These are phyloP conservation scores for Pluvianellus socialis DNA, from an alignment of 2,113 vertebrate genomes.

Conservation along the genomic window DNA sequence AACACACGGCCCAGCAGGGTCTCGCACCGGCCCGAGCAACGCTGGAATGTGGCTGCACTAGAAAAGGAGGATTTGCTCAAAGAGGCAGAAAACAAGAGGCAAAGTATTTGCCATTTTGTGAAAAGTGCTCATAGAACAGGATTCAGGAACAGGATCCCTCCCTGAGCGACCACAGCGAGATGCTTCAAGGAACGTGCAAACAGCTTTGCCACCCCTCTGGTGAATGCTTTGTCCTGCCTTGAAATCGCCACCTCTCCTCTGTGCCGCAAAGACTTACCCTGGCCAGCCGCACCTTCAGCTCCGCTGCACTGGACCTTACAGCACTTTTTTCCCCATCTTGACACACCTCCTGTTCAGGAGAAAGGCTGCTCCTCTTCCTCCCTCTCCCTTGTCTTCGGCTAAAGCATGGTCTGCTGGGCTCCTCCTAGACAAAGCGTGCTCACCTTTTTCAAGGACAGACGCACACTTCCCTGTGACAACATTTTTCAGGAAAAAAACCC, in stretches of 20 bases:
- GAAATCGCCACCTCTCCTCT: no score
- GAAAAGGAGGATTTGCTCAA: background rate
- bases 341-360: background rate
- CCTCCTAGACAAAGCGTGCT: background rate
- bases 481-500: background rate
- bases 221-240: background rate
- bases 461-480: background rate
- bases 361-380: background rate
- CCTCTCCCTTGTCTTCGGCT: background rate
- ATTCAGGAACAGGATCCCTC: background rate
- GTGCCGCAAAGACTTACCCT: background rate
- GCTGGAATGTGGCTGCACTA: background rate
- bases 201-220: background rate
- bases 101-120: background rate
- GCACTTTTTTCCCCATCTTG: background rate
- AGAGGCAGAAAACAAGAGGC: background rate
- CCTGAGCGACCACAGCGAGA: background rate
- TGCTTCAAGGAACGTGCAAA: background rate
- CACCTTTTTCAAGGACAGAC: background rate
- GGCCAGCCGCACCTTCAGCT: fast-evolving
- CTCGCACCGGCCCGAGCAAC: fast-evolving
- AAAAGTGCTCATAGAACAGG: background rate
- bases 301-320: background rate
- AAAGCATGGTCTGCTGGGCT: background rate
- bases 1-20: fast-evolving